phyloP scores from a whole-genome alignment of 2,888 invertebrate genomes.

The Drosophila planitibia region DNA sequence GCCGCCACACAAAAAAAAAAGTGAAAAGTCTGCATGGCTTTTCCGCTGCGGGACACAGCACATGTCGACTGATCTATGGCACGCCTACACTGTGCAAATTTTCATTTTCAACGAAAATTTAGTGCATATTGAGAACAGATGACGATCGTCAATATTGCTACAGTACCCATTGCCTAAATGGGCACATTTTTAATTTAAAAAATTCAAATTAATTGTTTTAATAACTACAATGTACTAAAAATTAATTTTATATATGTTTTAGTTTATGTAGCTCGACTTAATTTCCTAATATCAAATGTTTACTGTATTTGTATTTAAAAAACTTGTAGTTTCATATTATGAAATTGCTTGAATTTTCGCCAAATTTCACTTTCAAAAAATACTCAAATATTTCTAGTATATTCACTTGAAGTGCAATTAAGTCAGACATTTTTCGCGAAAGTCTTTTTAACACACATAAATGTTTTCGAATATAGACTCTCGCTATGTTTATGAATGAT shows the following conservation, averaged over 20 bases:
- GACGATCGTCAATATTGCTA: constrained; percentile 39
- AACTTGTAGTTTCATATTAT: constrained; percentile 5
- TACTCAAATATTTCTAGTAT: constrained; percentile 8
- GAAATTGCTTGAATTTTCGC: constrained; percentile 17
- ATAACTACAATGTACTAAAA: background rate
- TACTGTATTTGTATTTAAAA: constrained; percentile 26
- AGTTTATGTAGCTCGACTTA: no score
- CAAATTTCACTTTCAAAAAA: constrained; percentile 45
- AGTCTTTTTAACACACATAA: constrained; percentile 13
- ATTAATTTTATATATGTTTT: background rate
- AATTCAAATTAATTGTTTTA: background rate
- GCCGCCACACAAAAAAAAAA: constrained; percentile 37
- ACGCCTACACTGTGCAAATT: constrained; percentile 81
- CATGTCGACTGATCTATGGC: constrained; percentile 50
- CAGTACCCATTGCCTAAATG: constrained; percentile 32
- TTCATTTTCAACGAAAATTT: constrained; percentile 39
- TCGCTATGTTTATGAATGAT: constrained; percentile 59
- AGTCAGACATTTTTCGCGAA: constrained; percentile 20
- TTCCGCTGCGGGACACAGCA: constrained; percentile 59
- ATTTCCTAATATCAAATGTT: background rate
- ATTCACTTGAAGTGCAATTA: constrained; percentile 59
- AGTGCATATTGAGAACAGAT: constrained; percentile 63
- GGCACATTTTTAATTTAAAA: background rate
- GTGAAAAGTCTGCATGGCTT: constrained; percentile 80
- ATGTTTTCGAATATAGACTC: constrained; percentile 4